Evolutionary conservation across 2,113 vertebrate species (phyloP).

Genomic region (Neolamprologus modestus): DNA sequence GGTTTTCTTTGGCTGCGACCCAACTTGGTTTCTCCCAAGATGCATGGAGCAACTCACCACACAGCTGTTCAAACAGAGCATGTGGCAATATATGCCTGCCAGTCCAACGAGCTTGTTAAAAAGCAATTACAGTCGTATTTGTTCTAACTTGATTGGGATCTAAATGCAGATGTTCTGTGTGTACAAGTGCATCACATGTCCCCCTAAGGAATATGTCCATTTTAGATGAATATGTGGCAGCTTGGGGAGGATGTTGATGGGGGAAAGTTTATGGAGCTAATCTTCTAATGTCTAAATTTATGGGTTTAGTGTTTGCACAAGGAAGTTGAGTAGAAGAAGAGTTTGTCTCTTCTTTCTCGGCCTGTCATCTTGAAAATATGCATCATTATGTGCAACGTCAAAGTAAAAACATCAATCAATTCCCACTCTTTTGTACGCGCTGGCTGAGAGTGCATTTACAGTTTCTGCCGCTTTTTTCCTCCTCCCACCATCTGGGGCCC

Average conservation of each 20-base stretch:
- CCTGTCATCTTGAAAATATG: not conserved
- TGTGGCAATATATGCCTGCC: slow-evolving; percentile 46
- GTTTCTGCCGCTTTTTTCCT: not conserved
- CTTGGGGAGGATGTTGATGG: slow-evolving; percentile 10
- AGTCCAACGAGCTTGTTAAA: slow-evolving; percentile 72
- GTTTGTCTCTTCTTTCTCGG: not conserved
- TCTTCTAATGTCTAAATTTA: slow-evolving; percentile 32
- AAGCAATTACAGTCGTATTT: slow-evolving; percentile 72
- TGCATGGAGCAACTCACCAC: slow-evolving; percentile 44
- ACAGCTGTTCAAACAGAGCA: slow-evolving; percentile 75
- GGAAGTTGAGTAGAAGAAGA: not conserved
- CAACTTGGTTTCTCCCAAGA: slow-evolving; percentile 53
- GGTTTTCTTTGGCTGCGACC: slow-evolving; percentile 61
- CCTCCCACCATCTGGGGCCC: not conserved
- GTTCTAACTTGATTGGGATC: slow-evolving; percentile 69
- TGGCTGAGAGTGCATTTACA: not conserved
- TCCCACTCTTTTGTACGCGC: not conserved
- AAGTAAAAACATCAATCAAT: not conserved
- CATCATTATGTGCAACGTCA: not conserved
- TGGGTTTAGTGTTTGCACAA: slow-evolving; percentile 17
- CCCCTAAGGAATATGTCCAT: slow-evolving; percentile 25
- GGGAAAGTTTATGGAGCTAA: slow-evolving; percentile 32
- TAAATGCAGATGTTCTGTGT: slow-evolving; percentile 63
- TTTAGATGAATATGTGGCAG: slow-evolving; percentile 21
- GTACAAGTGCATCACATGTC: slow-evolving; percentile 43